Evolutionary conservation across 2,888 invertebrate species (phyloP).

Genomic region (Watsonalla binaria): DNA sequence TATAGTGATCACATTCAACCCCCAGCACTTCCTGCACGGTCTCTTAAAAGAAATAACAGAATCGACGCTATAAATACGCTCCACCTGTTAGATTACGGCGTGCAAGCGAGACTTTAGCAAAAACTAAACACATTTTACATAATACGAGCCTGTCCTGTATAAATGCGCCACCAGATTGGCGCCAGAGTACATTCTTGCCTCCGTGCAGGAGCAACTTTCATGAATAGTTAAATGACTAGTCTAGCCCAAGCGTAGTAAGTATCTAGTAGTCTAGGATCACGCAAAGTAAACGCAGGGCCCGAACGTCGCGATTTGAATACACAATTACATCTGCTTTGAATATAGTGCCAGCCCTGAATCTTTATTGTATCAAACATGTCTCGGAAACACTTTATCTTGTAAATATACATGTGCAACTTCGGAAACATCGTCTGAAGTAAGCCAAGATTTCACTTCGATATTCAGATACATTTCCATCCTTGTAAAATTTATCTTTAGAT

Average conservation of each 20-base stretch:
- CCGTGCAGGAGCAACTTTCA: slow-evolving; percentile 67
- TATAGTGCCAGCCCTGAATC: slow-evolving; percentile 26
- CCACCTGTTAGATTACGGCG: not conserved
- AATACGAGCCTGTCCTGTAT: slow-evolving; percentile 7
- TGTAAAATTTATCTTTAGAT: not conserved
- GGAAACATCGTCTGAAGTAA: not conserved
- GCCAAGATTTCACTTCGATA: not conserved
- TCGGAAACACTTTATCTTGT: not conserved
- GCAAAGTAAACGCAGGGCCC: slow-evolving; percentile 39
- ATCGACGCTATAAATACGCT: not conserved
- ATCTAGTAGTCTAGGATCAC: slow-evolving; percentile 34
- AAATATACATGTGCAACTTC: not conserved
- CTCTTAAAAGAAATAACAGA: not conserved
- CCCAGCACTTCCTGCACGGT: not conserved
- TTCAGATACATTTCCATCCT: not conserved
- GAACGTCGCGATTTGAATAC: slow-evolving; percentile 27
- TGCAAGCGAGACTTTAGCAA: not conserved
- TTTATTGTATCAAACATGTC: slow-evolving; percentile 6
- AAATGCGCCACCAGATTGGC: slow-evolving; percentile 18
- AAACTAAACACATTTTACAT: slow-evolving; percentile 1
- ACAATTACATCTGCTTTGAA: slow-evolving; percentile 26
- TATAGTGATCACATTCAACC: not conserved
- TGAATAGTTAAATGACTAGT: slow-evolving; percentile 69
- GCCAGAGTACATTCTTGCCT: slow-evolving; percentile 66
- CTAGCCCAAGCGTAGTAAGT: slow-evolving; percentile 27